phyloP scores from a whole-genome alignment of 1,140 invertebrate genomes.

The Drosophila biarmipes region DNA sequence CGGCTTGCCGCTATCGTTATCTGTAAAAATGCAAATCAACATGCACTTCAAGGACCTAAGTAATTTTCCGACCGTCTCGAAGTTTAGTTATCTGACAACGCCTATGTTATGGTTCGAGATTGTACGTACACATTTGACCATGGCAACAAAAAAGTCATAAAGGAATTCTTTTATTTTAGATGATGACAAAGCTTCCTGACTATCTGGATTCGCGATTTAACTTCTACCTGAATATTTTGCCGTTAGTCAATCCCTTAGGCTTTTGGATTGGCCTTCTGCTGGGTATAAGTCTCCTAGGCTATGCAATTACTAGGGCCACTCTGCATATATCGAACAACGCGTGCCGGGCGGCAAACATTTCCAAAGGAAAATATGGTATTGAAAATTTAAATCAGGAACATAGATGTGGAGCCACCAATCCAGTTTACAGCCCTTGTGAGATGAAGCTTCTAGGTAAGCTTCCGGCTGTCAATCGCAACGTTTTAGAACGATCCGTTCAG shows the following conservation, averaged over 20 bases:
- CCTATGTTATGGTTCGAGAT: slow-evolving; percentile 94
- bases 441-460: slow-evolving; percentile 70
- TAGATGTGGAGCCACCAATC: slow-evolving; percentile 30
- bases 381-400: slow-evolving; percentile 59
- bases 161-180: slow-evolving; percentile 85
- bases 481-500: slow-evolving; percentile 38
- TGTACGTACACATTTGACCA: slow-evolving; percentile 86
- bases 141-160: not conserved
- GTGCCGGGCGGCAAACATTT: slow-evolving; percentile 50
- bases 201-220: slow-evolving; percentile 88
- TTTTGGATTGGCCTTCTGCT: slow-evolving; percentile 87
- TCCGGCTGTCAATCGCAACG: slow-evolving; percentile 33
- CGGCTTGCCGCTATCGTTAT: slow-evolving; percentile 90
- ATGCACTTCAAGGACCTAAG: slow-evolving; percentile 90
- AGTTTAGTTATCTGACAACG: slow-evolving; percentile 88
- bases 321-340: slow-evolving; percentile 69
- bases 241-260: slow-evolving; percentile 86
- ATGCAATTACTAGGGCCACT: slow-evolving; percentile 79
- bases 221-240: slow-evolving; percentile 89
- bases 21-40: slow-evolving; percentile 93
- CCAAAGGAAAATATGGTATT: slow-evolving; percentile 64
- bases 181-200: slow-evolving; percentile 88
- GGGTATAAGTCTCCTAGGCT: slow-evolving; percentile 86
- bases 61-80: slow-evolving; percentile 86
- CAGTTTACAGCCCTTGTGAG: slow-evolving; percentile 67